phyloP scores from a whole-genome alignment of 2,113 vertebrate species.

The Nothobranchius furzeri region DNA sequence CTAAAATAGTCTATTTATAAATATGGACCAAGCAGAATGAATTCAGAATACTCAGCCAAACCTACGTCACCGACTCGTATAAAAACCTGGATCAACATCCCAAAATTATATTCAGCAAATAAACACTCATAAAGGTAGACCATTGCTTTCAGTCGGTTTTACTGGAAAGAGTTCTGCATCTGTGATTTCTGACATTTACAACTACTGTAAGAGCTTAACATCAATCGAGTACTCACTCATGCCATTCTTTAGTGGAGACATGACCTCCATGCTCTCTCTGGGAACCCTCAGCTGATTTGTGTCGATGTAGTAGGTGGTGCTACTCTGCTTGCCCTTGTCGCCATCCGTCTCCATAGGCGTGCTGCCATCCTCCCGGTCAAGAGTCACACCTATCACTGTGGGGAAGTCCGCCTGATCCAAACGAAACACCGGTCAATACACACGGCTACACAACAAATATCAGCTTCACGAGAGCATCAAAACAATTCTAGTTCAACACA shows the following conservation, averaged over 20 bases:
- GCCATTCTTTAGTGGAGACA: constrained; percentile 97
- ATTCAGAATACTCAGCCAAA: no score
- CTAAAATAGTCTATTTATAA: background rate
- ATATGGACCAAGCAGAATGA: no score
- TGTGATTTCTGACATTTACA: no score
- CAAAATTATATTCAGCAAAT: no score
- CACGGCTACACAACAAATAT: background rate
- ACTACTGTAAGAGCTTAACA: background rate
- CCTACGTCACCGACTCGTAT: no score
- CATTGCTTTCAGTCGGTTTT: background rate
- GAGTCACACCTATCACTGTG: constrained; percentile 92
- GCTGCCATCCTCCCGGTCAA: constrained; percentile 95
- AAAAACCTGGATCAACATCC: no score
- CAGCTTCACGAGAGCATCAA: background rate
- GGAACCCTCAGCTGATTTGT: constrained; percentile 96
- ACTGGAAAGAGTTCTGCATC: background rate
- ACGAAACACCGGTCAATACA: constrained; percentile 3
- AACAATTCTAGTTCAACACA: background rate
- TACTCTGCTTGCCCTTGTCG: constrained; percentile 92
- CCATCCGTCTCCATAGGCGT: constrained; percentile 95
- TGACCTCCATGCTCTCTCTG: constrained; percentile 95
- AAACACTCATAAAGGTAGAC: background rate
- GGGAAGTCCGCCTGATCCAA: constrained; percentile 93
- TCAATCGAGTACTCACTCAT: constrained; percentile 86
- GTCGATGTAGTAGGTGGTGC: constrained; percentile 95